These are phyloP conservation scores for Phaethornis superciliosus DNA, from an alignment of 2,113 vertebrate species.

Conservation along the genomic window DNA sequence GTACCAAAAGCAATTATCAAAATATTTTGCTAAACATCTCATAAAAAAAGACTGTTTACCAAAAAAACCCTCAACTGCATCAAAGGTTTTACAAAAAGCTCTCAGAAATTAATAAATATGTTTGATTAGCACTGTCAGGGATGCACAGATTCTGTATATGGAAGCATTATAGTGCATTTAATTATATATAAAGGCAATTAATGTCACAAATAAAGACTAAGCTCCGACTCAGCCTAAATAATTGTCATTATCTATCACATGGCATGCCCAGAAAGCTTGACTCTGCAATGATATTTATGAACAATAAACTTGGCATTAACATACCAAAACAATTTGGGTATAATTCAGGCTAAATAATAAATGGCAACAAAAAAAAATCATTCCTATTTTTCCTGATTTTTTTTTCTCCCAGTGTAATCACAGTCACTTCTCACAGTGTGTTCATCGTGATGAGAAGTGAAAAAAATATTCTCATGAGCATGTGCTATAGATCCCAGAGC, in stretches of 20 bases:
- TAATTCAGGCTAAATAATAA: conserved; percentile 29
- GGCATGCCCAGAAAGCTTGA: conserved; percentile 52
- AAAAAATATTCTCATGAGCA: rapidly evolving
- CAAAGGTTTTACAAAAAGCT: conserved; percentile 23
- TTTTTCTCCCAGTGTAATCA: neutral
- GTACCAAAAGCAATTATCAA: conserved; percentile 41
- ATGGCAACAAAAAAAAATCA: neutral
- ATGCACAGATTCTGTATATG: conserved; percentile 23
- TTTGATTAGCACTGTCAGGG: conserved; percentile 59
- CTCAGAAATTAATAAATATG: conserved; percentile 57
- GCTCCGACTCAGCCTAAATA: conserved; percentile 52
- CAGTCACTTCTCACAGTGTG: neutral
- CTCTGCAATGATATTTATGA: conserved; percentile 47
- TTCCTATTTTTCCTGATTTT: neutral
- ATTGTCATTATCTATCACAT: conserved; percentile 61
- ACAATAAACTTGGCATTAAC: conserved; percentile 58
- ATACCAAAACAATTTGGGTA: conserved; percentile 22
- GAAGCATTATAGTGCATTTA: conserved; percentile 51
- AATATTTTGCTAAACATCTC: conserved; percentile 40
- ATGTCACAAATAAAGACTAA: conserved; percentile 62
- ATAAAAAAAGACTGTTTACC: conserved; percentile 29
- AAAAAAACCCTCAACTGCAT: neutral
- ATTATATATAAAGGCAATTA: conserved; percentile 65
- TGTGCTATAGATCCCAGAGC: neutral
- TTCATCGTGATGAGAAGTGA: neutral